Evolutionary conservation across 1,140 invertebrate genomes (phyloP).

Genomic region (Aphaenogaster floridana): DNA sequence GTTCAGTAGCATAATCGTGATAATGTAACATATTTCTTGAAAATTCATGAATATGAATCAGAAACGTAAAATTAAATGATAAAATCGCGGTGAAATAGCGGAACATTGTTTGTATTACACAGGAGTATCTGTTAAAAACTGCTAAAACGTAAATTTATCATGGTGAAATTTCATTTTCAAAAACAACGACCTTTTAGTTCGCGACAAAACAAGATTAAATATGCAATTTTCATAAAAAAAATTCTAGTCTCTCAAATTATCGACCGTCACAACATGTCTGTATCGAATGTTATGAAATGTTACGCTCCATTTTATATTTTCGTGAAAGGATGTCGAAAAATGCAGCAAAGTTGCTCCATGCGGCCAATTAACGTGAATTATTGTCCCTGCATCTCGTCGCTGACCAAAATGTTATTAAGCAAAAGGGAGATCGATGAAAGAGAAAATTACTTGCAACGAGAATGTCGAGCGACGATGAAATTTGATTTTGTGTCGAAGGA

Average conservation of each 20-base stretch:
- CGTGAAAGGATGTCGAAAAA: neutral
- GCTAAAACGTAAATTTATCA: neutral
- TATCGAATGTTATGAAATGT: neutral
- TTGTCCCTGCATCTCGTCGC: neutral
- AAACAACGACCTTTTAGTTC: neutral
- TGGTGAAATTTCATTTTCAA: neutral
- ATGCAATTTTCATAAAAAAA: neutral
- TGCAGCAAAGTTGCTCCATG: neutral
- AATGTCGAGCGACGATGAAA: slow-evolving; percentile 14
- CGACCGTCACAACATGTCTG: neutral
- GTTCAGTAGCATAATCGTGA: neutral
- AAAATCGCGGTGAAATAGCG: neutral
- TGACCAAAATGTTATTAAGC: slow-evolving; percentile 32
- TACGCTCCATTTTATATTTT: neutral
- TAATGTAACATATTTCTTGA: slow-evolving; percentile 4
- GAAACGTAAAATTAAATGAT: neutral
- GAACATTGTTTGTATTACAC: neutral
- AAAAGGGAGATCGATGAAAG: slow-evolving; percentile 35
- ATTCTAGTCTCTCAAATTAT: neutral
- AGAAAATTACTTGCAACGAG: slow-evolving; percentile 42
- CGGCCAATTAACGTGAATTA: slow-evolving; percentile 33
- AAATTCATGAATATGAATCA: neutral
- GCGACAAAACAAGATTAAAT: neutral
- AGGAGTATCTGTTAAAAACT: neutral
- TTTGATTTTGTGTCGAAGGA: neutral